These are phyloP conservation scores for Aplodontia rufa DNA, from an alignment of 2,113 vertebrate species.

Conservation along the genomic window DNA sequence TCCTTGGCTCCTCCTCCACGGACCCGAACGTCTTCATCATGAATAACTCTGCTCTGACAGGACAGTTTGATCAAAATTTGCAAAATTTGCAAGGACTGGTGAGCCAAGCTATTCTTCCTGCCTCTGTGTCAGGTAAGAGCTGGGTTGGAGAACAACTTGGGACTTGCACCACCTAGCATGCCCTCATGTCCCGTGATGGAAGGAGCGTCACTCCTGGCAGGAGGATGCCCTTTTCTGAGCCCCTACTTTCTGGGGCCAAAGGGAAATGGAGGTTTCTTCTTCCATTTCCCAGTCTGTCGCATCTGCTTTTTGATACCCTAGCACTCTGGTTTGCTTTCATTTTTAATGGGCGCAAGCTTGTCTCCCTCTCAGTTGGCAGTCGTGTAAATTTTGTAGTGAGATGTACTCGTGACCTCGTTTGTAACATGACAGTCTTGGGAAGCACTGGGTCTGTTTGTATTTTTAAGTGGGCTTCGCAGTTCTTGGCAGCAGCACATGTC, in stretches of 20 bases:
- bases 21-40: conserved; percentile 95
- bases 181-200: accelerated
- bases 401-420: too few relatives aligned
- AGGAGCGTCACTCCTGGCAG: too few relatives aligned
- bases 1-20: conserved; percentile 85
- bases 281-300: background rate
- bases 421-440: accelerated
- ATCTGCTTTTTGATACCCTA: background rate
- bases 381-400: background rate
- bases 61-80: conserved; percentile 93
- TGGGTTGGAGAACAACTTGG: accelerated
- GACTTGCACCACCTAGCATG: accelerated
- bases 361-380: background rate
- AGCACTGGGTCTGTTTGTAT: background rate
- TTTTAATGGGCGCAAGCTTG: background rate
- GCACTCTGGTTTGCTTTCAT: background rate
- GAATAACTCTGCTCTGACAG: conserved; percentile 90
- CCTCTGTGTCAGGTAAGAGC: conserved; percentile 93
- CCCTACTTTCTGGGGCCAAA: background rate
- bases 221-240: background rate
- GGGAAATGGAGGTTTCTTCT: background rate
- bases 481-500: background rate
- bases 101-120: conserved; percentile 94
- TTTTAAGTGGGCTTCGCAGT: too few relatives aligned
- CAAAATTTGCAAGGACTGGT: conserved; percentile 92